Base-by-base conservation (phyloP, 2,888 invertebrate genomes). In the Leptura quadrifasciata region DNA sequence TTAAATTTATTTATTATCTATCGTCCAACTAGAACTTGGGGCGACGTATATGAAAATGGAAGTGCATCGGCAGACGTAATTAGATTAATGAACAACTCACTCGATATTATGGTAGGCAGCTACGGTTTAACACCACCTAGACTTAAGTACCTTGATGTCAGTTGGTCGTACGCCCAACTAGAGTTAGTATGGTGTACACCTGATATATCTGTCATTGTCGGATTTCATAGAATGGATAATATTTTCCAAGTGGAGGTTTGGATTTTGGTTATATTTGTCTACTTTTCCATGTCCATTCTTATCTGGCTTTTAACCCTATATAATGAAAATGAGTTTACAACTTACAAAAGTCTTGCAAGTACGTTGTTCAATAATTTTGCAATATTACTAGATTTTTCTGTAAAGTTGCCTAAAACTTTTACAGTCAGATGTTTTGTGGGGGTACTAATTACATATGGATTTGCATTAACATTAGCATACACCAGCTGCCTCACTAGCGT, bases 81-180 rank as follows among this genome's bases (percentile, higher is more conserved):
- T 17, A 10, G 55, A 3, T 54, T 78, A 12, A 60, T 63, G 21
- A 61, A 72, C 17, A 74, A 69, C n/a, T 64, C 71, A 20, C 31
- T 61, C 20, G 78, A 78, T 18, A 71, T 78, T 63, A 21, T 55
- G 31, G 17, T 78, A 27, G 78, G 78, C 12, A 76, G 73, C 18
- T 74, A 68, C 47, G 61, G 69, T 1, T 64, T 52, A 64, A 70
- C 39, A 21, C 27, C 47, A 12, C 35, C 6, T 15, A 39, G 57
- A 39, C 2, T 31, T 39, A 12, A n/a, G n/a, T 15, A 69, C 24
- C 69, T 76, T 17, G 69, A 69, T 21, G 47, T 64, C 2, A 78
- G 74, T 47, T 24, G 35, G 9, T 67, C 71, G n/a, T 76, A 73
- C 60, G 31, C 31, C 2, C 31, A 71, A 15, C 72, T 74, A 61